These are phyloP conservation scores for Clepsis dumicolana DNA, from an alignment of 2,888 invertebrate species.

Conservation along the genomic window DNA sequence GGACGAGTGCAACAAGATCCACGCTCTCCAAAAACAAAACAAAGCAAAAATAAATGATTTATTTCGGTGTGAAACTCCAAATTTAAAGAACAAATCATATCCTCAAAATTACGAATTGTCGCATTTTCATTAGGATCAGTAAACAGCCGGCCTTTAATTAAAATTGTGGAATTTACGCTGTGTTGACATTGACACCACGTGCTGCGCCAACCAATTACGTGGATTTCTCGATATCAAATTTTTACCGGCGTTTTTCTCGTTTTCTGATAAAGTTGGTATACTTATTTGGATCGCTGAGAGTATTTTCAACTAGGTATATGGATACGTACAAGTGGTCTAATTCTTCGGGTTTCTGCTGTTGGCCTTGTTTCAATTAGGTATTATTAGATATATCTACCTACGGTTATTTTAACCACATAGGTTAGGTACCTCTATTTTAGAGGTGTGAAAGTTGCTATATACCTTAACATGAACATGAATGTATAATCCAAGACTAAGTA, in stretches of 20 bases:
- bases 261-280: neutral
- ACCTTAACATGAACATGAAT: no score
- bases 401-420: no score
- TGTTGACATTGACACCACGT: conserved; percentile 16
- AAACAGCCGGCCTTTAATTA: conserved; percentile 40
- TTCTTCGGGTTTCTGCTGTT: no score
- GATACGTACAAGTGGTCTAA: no score
- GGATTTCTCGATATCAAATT: conserved; percentile 5
- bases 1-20: conserved; percentile 10
- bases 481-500: no score
- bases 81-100: conserved; percentile 42
- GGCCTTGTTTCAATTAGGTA: no score
- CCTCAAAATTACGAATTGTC: conserved; percentile 39
- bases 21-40: conserved; percentile 18
- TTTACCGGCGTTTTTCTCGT: neutral
- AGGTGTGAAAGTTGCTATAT: no score
- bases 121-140: conserved; percentile 43
- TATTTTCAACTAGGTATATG: neutral
- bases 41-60: conserved; percentile 22
- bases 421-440: no score
- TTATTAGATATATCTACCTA: no score
- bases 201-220: conserved; percentile 30
- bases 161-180: conserved; percentile 41
- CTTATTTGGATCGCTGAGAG: neutral
- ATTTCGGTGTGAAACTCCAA: conserved; percentile 31